Conservation (phyloP, 2,113 vertebrate species). For the Anas platyrhynchos region DNA sequence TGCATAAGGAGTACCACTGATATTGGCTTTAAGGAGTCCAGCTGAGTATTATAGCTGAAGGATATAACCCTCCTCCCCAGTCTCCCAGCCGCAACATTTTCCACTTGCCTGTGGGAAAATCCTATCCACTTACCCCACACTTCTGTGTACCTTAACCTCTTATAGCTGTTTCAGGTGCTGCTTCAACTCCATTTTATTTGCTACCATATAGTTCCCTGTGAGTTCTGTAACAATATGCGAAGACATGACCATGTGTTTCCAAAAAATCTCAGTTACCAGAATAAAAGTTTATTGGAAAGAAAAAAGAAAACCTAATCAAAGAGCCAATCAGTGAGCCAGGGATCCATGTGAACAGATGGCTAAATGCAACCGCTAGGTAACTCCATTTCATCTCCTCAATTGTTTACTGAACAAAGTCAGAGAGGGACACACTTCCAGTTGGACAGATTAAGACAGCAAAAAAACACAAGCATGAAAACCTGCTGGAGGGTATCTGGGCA, state of each 20-base stretch:
- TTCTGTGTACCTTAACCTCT: not conserved
- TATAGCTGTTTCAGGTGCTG: not conserved
- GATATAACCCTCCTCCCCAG: not conserved
- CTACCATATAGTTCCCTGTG: not conserved
- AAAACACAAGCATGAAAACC: not conserved
- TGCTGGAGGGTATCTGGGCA: not conserved
- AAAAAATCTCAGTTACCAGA: not conserved
- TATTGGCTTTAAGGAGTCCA: not conserved
- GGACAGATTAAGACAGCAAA: not conserved
- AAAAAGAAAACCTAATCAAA: not conserved
- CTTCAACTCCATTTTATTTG: not conserved
- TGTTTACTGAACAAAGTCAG: not conserved
- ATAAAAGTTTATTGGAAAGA: not conserved
- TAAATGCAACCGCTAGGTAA: not conserved
- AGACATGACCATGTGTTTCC: not conserved
- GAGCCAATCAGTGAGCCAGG: not conserved
- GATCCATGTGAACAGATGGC: not conserved
- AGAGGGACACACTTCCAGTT: not conserved
- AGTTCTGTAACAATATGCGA: not conserved
- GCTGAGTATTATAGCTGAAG: not conserved
- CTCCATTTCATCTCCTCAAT: not conserved
- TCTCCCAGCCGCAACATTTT: not conserved
- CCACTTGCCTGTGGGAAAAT: not conserved
- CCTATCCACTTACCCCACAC: not conserved
- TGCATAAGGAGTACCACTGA: not conserved